Evolutionary conservation across 37 sponge, comb jelly and placozoan species (phyloP), one percentile per base, ranked within the genome.

Genomic region (Crambe crambe): DNA sequence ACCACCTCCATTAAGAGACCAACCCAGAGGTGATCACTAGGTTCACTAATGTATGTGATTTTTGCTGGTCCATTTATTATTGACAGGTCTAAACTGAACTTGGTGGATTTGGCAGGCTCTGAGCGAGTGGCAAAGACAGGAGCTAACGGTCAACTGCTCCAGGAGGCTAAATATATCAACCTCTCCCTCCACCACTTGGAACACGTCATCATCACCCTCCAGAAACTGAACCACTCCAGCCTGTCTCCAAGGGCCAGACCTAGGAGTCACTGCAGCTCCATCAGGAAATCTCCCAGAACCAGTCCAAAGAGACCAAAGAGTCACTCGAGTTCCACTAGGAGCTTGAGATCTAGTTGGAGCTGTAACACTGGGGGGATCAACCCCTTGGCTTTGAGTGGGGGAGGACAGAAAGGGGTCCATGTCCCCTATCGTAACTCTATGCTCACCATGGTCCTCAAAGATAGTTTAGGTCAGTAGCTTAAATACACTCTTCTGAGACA

Each of bases 21-120:
- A n/a, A n/a, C n/a, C n/a, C n/a, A n/a, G n/a, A n/a, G n/a, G n/a
- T n/a, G n/a, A n/a, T n/a, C n/a, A n/a, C n/a, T n/a, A n/a, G n/a
- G n/a, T 54, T 10, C 56, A 20, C 56, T 6, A 68, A 68, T 35
- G 35, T 29, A 47, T 47, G 51, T 15, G 51, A 47, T 47, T 47
- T 47, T 47, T 12, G 10, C n/a, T n/a, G n/a, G n/a, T n/a, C n/a
- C n/a, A n/a, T n/a, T n/a, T n/a, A n/a, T n/a, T n/a, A n/a, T 30
- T 23, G 26, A 3, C 73, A 93, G 94, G 78, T 95, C 96, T 10
- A 95, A 95, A 47, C 80, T 95, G 54, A 74, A 95, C 62, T 76
- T 95, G 51, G 96, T 95, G 12, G 96, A 95, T 83, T 62, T 95
- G 62, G 96, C 96, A 41, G 96, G 96, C 18, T 95, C 96, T 31